phyloP scores from a whole-genome alignment of 2,113 vertebrate species.

The Apodemus sylvaticus region DNA sequence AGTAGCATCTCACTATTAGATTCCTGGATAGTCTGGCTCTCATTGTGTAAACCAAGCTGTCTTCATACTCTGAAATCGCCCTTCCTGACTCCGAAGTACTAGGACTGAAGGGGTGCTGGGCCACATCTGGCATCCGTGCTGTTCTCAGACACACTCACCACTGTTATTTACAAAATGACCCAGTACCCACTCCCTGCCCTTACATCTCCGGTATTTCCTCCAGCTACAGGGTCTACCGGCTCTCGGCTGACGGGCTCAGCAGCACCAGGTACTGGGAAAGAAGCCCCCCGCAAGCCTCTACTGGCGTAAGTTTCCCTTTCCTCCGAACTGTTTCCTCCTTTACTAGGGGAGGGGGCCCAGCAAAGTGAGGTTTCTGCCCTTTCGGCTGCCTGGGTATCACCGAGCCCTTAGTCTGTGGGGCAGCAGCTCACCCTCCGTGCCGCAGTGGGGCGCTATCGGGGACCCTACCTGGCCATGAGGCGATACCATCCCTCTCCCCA shows the following conservation, averaged over 20 bases:
- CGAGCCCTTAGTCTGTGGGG: too few species aligned
- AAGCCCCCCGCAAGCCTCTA: rapidly evolving
- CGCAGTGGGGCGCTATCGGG: rapidly evolving
- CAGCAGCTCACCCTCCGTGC: background rate
- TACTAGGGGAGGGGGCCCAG: rapidly evolving
- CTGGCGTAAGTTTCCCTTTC: background rate
- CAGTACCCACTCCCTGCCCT: background rate
- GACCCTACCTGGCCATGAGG: rapidly evolving
- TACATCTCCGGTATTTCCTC: rapidly evolving
- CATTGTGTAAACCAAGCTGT: background rate
- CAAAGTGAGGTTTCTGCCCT: background rate
- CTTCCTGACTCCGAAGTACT: background rate
- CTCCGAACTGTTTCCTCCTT: background rate
- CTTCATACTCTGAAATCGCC: background rate
- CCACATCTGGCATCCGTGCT: background rate
- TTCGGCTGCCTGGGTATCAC: background rate
- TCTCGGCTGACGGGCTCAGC: rapidly evolving
- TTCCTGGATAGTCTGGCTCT: background rate
- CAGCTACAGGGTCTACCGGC: background rate
- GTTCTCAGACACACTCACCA: background rate
- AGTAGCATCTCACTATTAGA: background rate
- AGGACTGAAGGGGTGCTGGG: background rate
- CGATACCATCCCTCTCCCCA: rapidly evolving
- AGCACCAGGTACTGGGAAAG: background rate
- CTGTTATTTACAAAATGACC: background rate